Percentiles rank a stretch among this genome's conserved stretches.
phyloP scores from a whole-genome alignment of 2,888 invertebrate genomes.

The Branchipolynoe longqiensis region DNA sequence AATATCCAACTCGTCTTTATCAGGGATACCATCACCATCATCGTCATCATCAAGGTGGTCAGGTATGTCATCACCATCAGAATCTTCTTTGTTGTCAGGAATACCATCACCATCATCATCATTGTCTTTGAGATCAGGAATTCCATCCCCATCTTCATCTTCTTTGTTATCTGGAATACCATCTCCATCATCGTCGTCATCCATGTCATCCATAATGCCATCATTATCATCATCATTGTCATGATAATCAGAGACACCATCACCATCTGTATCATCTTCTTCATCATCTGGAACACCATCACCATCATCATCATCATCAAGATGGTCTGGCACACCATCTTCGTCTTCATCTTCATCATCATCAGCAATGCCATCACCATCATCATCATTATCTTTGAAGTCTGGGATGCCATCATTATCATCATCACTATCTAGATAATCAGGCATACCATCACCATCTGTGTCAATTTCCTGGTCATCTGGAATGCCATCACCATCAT shows the following conservation, averaged over 20 bases:
- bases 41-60: slow-evolving; percentile 65
- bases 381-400: slow-evolving; percentile 68
- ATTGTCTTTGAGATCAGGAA: slow-evolving; percentile 70
- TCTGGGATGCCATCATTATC: slow-evolving; percentile 69
- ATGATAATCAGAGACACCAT: slow-evolving; percentile 63
- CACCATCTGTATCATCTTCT: slow-evolving; percentile 71
- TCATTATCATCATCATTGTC: slow-evolving; percentile 69
- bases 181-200: slow-evolving; percentile 71
- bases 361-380: slow-evolving; percentile 70
- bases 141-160: slow-evolving; percentile 66
- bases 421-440: slow-evolving; percentile 66
- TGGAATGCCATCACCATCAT: slow-evolving; percentile 72
- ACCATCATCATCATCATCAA: slow-evolving; percentile 70
- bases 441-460: slow-evolving; percentile 69
- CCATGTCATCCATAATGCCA: slow-evolving; percentile 75
- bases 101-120: slow-evolving; percentile 63
- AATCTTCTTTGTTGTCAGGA: slow-evolving; percentile 67
- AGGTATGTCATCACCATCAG: slow-evolving; percentile 73
- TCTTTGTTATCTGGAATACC: slow-evolving; percentile 73
- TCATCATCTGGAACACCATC: slow-evolving; percentile 72
- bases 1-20: slow-evolving; percentile 62
- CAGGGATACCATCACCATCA: slow-evolving; percentile 67
- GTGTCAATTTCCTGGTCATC: slow-evolving; percentile 64
- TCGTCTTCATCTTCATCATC: slow-evolving; percentile 72
- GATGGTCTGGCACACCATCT: slow-evolving; percentile 68